Evolutionary conservation across 2,888 invertebrate species (phyloP), one percentile per base, ranked within the genome.

Genomic region (Leistus spinibarbis): DNA sequence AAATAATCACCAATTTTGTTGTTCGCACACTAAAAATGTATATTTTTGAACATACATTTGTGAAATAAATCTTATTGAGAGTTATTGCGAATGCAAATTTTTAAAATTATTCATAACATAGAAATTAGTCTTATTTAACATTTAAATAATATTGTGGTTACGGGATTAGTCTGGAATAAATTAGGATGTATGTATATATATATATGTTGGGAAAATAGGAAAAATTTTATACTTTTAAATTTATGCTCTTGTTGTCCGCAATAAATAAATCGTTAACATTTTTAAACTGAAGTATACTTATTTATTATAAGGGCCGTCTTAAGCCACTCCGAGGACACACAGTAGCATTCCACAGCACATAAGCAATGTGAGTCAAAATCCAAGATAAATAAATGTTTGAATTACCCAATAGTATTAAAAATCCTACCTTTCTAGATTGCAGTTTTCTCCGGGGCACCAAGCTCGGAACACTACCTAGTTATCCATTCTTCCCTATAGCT

Each of bases 1-100:
- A 70, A 63, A 54, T 56, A 54, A 54, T 64, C 24, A 19, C 20
- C 23, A 66, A 64, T 62, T 57, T 53, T 27, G 65, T 65, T 40
- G 40, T 40, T 40, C 1, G 40, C 40, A 40, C 40, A 10, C 40
- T 40, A 13, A 40, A 63, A 56, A 54, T 56, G 72, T 65, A 72
- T 65, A 72, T 72, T 72, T 69, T 72, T 56, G 57, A 57, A 64
- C n/a, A 70, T 72, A 66, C 27, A 56, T 72, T 72, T 65, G 54
- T 24, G 54, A 72, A 54, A 66, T 72, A 40, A n/a, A n/a, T n/a
- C n/a, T n/a, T 72, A 57, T 66, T 65, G 66, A 72, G 57, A 54
- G 16, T 66, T 66, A 65, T 64, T 70, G 23, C 40, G 13, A 40
- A 40, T 40, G 40, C 7, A 40, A 40, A 40, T 40, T 10, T 40